Base-by-base conservation (phyloP, 2,113 vertebrate species). In the Paralichthys olivaceus region DNA sequence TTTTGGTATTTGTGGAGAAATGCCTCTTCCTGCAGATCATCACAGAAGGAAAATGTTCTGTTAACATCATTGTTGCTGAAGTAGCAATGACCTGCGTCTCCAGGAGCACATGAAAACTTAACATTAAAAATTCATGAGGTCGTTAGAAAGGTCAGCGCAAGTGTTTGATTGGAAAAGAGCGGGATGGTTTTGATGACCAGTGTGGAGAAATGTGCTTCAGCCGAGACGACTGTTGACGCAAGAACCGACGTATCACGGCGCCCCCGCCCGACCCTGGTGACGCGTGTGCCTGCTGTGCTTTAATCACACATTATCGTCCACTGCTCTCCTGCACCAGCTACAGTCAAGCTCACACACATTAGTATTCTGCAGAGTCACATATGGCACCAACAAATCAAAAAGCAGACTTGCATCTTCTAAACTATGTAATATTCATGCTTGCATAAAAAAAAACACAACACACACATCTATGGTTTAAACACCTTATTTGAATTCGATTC, bases 401-500 rank as follows among this genome's bases (percentile, higher is more conserved):
- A 2, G 14, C 29, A 72, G 17, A 28, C 32, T 49, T 58, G 45
- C 32, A 58, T 75, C 20, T 34, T 63, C 29, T 69, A 20, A 79
- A 43, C 22, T 71, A 57, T 43, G 54, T 63, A 60, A 67, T 61
- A 74, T 71, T 63, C 81, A 82, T 63, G 40, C 69, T 17, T 29
- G 47, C 58, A 59, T 69, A 53, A 40, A 75, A 61, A 79, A 32
- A 17, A n/a, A n/a, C n/a, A n/a, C n/a, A n/a, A n/a, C n/a, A 37
- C 19, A 49, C 19, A 57, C n/a, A 26, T 61, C 29, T 22, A 40
- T 4, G 9, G 8, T 63, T 69, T 40, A 7, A 43, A 70, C 37
- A 58, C 67, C 11, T 63, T 28, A 25, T 69, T 53, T 72, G 29
- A 63, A 25, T 7, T 17, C 0, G 23, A 56, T 66, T 63, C 19